Conservation (phyloP, 2,888 invertebrate species). For the Sarcophaga rosellei region DNA sequence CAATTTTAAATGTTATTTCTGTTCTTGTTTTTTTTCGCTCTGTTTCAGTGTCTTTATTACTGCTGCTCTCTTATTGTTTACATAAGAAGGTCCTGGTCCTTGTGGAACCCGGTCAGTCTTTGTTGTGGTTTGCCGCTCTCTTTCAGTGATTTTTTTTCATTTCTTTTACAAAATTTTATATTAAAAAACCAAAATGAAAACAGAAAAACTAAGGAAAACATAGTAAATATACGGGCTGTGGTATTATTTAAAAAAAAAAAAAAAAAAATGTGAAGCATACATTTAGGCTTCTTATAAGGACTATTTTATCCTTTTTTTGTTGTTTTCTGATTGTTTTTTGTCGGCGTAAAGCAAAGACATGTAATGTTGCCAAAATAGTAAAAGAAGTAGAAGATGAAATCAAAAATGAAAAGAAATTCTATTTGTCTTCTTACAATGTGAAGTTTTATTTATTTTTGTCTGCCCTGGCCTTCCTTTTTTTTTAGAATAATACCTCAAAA, state of each 20-base stretch:
- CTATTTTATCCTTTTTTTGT: too few relatives aligned
- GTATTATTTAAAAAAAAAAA: slow-evolving; percentile 42
- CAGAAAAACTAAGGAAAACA: slow-evolving; percentile 38
- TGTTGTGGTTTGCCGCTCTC: slow-evolving; percentile 56
- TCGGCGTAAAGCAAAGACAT: not conserved
- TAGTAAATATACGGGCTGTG: slow-evolving; percentile 63
- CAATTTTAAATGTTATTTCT: slow-evolving; percentile 65
- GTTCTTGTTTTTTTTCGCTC: not conserved
- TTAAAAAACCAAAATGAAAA: slow-evolving; percentile 7
- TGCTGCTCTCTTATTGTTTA: not conserved
- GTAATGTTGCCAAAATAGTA: slow-evolving; percentile 46
- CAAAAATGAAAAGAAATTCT: slow-evolving; percentile 40
- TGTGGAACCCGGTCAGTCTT: slow-evolving; percentile 38
- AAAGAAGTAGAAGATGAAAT: slow-evolving; percentile 1
- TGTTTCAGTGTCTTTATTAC: too few relatives aligned
- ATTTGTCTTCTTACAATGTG: slow-evolving; percentile 46
- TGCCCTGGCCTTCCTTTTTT: slow-evolving; percentile 14
- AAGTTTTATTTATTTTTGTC: slow-evolving; percentile 58
- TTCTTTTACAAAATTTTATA: slow-evolving; percentile 24
- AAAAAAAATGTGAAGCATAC: slow-evolving; percentile 51
- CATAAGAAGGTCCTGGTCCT: slow-evolving; percentile 4
- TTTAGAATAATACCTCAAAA: not conserved
- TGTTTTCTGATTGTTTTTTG: not conserved
- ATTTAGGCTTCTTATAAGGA: slow-evolving; percentile 38
- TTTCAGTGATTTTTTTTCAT: slow-evolving; percentile 36